Base-by-base conservation (phyloP, 2,797 vertebrate genomes). In the Sebastolobus altivelis region DNA sequence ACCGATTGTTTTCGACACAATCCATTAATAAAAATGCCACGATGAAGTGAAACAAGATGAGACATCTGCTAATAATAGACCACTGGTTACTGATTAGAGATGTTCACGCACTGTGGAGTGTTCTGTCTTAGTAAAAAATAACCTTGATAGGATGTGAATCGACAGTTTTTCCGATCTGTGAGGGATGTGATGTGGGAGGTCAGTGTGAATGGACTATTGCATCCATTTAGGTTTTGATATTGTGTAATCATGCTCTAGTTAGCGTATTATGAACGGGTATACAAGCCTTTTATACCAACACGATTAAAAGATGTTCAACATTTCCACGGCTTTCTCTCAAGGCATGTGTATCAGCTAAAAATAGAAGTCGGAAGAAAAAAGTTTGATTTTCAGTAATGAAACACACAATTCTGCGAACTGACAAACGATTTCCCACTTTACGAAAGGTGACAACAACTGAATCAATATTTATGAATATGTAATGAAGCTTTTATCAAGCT, bases 181-280 rank as follows among this genome's bases (percentile, higher is more conserved):
- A 11, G 27, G 31, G 43, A 46, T 60, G 22, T 38, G 38, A 65
- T n/a, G 35, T 58, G 20, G 20, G 29, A 46, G 71, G 56, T 87
- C 80, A 59, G 65, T 60, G 66, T 83, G 75, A 81, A 65, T 56
- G 72, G 66, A 67, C 75, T 63, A 60, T 67, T 75, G 59, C 72
- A 65, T 85, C 81, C 75, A 73, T 86, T 81, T 80, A 77, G 70
- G 14, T 82, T 81, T 88, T 92, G 77, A 83, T 81, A 73, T 74
- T 84, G 82, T 81, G 81, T 83, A 81, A 90, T 89, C 88, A 87
- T 82, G 87, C 89, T 92, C 87, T 78, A 85, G 88, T 92, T 92
- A 88, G 87, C 87, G 72, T 87, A 79, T 88, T 88, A 76, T 89
- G 77, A 92, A 65, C 22, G 58, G 63, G 49, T 66, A 25, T 25